Conservation (phyloP, 1,140 invertebrate genomes). For the Sinella curviseta region DNA sequence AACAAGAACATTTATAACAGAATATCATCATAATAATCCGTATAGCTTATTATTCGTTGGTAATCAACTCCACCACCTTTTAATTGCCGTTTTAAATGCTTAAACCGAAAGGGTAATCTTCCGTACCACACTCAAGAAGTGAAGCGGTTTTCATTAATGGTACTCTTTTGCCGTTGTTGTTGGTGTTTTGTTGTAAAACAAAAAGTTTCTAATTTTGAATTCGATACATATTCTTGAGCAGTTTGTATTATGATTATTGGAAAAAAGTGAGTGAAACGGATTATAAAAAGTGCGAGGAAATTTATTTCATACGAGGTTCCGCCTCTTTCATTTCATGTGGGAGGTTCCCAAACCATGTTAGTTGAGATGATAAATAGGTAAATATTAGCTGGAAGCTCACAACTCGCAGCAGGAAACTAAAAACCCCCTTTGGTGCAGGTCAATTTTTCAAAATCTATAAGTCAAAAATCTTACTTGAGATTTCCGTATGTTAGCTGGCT, state of each 20-base stretch:
- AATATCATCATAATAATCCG: neutral
- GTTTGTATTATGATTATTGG: slow-evolving; percentile 5
- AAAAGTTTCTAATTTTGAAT: slow-evolving; percentile 1
- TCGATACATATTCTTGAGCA: slow-evolving; percentile 16
- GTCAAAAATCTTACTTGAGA: slow-evolving; percentile 8
- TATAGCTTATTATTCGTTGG: slow-evolving; percentile 15
- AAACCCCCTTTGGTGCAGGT: slow-evolving; percentile 47
- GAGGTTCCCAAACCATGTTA: slow-evolving; percentile 33
- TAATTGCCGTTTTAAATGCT: slow-evolving; percentile 4
- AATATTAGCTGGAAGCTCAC: slow-evolving; percentile 48
- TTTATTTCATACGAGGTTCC: slow-evolving; percentile 42
- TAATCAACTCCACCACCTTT: slow-evolving; percentile 11
- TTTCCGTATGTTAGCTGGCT: neutral
- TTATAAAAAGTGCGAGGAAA: slow-evolving; percentile 42
- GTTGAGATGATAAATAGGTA: slow-evolving; percentile 50
- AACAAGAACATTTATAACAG: neutral
- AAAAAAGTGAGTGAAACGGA: slow-evolving; percentile 35
- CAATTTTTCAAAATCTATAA: slow-evolving; percentile 45
- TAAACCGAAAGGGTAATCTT: neutral
- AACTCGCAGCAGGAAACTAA: slow-evolving; percentile 48
- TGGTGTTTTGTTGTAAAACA: neutral
- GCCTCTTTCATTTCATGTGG: slow-evolving; percentile 34
- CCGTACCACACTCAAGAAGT: too few species aligned
- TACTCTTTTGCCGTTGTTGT: neutral
- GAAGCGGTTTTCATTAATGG: too few species aligned